Percentiles rank a stretch among this genome's conserved stretches.
phyloP scores from a whole-genome alignment of 1,140 invertebrate species.

The Nephila pilipes region DNA sequence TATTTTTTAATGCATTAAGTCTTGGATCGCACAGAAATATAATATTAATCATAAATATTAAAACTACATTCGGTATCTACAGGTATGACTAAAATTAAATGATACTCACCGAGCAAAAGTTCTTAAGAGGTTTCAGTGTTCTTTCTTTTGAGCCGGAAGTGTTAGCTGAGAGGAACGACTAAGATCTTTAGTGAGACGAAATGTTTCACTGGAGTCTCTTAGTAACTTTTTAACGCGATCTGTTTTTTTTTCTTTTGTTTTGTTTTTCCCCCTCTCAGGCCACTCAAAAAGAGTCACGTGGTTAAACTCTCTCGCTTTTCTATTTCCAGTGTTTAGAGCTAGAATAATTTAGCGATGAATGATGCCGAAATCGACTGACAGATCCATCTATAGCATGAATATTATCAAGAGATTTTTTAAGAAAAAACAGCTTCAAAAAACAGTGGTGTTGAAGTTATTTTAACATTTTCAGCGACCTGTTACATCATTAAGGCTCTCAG shows the following conservation, averaged over 20 bases:
- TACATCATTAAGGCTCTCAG: not conserved
- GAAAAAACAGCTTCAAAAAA: not conserved
- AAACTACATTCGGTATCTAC: not conserved
- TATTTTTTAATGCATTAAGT: no score
- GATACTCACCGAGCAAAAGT: not conserved
- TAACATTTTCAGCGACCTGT: not conserved
- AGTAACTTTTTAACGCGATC: not conserved
- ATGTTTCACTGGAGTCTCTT: not conserved
- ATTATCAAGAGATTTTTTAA: not conserved
- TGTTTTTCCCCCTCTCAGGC: not conserved
- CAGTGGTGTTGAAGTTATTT: not conserved
- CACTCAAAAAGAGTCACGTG: not conserved
- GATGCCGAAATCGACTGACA: not conserved
- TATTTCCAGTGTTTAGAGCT: not conserved
- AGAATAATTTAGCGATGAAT: constrained; percentile 8
- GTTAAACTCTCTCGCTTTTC: not conserved
- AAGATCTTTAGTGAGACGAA: not conserved
- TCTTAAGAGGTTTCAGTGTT: not conserved
- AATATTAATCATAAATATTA: not conserved
- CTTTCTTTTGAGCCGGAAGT: not conserved
- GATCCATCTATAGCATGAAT: not conserved
- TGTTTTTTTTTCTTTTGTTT: no score
- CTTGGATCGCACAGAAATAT: no score
- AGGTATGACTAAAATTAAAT: not conserved
- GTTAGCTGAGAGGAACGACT: not conserved